phyloP scores from a whole-genome alignment of 2,888 invertebrate species.

The Smittia aterrima region DNA sequence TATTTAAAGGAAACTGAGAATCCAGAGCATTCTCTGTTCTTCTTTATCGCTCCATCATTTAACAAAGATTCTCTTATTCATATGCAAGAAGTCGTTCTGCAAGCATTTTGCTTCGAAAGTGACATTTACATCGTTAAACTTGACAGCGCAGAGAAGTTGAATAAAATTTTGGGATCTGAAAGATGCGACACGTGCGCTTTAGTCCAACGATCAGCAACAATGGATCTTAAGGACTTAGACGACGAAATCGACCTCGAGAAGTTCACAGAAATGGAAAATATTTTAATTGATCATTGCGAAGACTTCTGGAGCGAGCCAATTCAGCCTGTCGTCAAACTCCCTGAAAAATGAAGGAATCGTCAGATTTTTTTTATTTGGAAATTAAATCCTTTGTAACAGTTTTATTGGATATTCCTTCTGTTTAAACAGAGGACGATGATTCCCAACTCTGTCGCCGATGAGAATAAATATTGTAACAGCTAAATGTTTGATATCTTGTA shows the following conservation, averaged over 20 bases:
- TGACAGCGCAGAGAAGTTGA: slow-evolving; percentile 56
- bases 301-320: slow-evolving; percentile 63
- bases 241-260: neutral
- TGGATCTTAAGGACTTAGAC: slow-evolving; percentile 46
- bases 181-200: slow-evolving; percentile 56
- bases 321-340: slow-evolving; percentile 65
- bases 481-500: no score
- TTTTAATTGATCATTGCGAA: slow-evolving; percentile 66
- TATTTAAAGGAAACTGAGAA: slow-evolving; percentile 49
- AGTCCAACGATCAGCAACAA: slow-evolving; percentile 50
- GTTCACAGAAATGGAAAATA: slow-evolving; percentile 58
- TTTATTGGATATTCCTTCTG: no score
- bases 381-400: neutral
- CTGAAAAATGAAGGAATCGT: slow-evolving; percentile 58
- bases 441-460: no score
- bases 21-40: slow-evolving; percentile 64
- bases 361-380: neutral
- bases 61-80: slow-evolving; percentile 65
- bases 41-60: slow-evolving; percentile 65
- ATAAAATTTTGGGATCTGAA: slow-evolving; percentile 57
- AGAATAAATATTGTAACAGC: no score
- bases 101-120: slow-evolving; percentile 68
- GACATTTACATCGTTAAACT: slow-evolving; percentile 57
- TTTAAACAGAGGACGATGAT: no score
- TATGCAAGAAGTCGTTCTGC: neutral